phyloP scores from a whole-genome alignment of 1,140 invertebrate species.

The Arion vulgaris region DNA sequence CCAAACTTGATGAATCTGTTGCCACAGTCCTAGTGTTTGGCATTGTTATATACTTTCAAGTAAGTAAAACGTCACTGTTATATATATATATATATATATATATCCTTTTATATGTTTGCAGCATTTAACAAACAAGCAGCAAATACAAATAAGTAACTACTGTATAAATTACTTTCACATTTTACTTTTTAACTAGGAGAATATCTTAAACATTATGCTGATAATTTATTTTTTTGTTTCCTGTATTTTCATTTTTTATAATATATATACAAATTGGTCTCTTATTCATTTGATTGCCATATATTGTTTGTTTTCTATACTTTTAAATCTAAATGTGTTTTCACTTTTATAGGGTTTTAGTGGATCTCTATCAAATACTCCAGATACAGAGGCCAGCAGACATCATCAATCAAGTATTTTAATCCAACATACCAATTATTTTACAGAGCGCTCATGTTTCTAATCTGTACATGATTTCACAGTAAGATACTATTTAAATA shows the following conservation, averaged over 20 bases:
- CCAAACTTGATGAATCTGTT: constrained; percentile 99
- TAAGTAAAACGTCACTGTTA: too few relatives aligned
- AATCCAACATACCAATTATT: constrained; percentile 99
- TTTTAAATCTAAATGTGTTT: too few relatives aligned
- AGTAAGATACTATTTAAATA: constrained; percentile 74
- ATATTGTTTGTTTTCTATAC: too few relatives aligned
- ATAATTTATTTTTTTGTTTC: too few relatives aligned
- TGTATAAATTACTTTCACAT: too few relatives aligned
- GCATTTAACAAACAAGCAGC: too few relatives aligned
- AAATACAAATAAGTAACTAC: too few relatives aligned
- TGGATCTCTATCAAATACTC: constrained; percentile 99
- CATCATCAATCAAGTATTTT: constrained; percentile 99
- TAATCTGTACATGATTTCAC: constrained; percentile 99
- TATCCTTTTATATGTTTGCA: too few relatives aligned
- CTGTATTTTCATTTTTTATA: not conserved
- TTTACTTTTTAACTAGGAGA: too few relatives aligned
- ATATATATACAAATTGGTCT: not conserved
- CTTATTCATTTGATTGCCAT: too few relatives aligned
- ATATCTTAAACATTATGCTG: too few relatives aligned
- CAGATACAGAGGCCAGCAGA: constrained; percentile 98
- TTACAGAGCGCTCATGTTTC: constrained; percentile 98
- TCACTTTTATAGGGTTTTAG: constrained; percentile 89
- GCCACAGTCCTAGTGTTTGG: constrained; percentile 98
- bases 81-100: too few relatives aligned
- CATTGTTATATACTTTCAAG: constrained; percentile 99